Conservation (phyloP, 92 coral and sea anemone genomes). For the Palythoa grandis region DNA sequence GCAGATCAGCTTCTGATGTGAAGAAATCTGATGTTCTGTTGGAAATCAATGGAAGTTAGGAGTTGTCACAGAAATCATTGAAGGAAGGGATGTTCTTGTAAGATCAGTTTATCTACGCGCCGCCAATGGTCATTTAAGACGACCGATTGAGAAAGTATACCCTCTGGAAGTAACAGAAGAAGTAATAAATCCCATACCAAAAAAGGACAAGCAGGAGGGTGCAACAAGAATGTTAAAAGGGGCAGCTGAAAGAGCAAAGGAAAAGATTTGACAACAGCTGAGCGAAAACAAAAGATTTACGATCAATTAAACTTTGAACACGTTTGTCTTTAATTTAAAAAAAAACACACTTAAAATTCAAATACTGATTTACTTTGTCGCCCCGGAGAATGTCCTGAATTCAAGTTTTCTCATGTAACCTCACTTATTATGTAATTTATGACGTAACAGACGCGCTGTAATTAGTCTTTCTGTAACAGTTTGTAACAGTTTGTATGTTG, state of each 20-base stretch:
- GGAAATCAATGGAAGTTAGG: conserved; percentile 45
- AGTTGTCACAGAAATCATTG: conserved; percentile 33
- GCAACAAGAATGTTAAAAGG: conserved; percentile 3
- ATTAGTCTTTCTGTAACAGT: conserved; percentile 21
- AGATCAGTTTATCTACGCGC: conserved; percentile 38
- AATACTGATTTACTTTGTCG: conserved; percentile 23
- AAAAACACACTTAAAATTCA: neutral
- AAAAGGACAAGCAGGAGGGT: conserved; percentile 6
- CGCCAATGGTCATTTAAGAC: neutral
- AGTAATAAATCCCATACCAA: neutral
- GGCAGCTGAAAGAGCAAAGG: conserved; percentile 3
- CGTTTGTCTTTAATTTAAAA: conserved; percentile 1
- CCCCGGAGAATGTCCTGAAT: conserved; percentile 10
- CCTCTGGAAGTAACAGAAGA: neutral
- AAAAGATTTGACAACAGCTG: conserved; percentile 11
- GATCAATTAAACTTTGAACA: conserved; percentile 2
- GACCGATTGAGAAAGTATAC: neutral
- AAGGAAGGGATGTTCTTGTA: conserved; percentile 49
- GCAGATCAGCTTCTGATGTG: neutral
- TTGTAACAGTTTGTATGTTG: conserved; percentile 1
- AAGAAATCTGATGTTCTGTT: conserved; percentile 50
- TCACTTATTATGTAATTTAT: conserved; percentile 8
- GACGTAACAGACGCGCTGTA: conserved; percentile 6
- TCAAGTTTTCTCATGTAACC: conserved; percentile 5
- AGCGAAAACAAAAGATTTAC: conserved; percentile 5